Base-by-base conservation (phyloP, 1,140 invertebrate species). In the Varroa destructor region DNA sequence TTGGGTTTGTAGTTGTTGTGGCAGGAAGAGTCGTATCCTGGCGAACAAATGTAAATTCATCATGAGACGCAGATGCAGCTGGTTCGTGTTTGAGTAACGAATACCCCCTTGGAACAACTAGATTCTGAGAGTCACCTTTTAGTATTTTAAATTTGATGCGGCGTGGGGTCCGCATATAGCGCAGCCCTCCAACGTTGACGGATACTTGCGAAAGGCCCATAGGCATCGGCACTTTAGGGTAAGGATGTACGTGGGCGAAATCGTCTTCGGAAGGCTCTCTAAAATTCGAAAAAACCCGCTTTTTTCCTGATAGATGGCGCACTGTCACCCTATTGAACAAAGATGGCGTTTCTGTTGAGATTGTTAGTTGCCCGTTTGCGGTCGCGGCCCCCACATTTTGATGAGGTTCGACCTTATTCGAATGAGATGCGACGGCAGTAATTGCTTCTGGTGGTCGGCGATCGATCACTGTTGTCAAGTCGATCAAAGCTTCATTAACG, bases 31-130 rank as follows among this genome's bases (percentile, higher is more conserved):
- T 67, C 2, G 61, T 67, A 1, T 36, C 40, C 46, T 67, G 12
- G 61, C 61, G 61, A 40, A 67, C 61, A 37, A 67, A 67, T 36
- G 61, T 67, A 8, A 67, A 67, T 37, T 67, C 61, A 43, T 67
- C 61, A 46, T 67, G 61, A 12, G 61, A 67, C 37, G 61, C 61
- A n/a, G 61, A 67, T 36, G 61, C 61, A 2, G 61, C 46, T 5
- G 61, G 61, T 67, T 67, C 61, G 3, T 2, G 12, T 12, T 46
- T 40, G 1, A 67, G 61, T 37, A 67, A 37, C 5, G 14, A 67
- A 37, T 67, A 67, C 46, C 61, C 61, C 46, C 46, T n/a, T 40
- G 61, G 61, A n/a, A 46, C 12, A 2, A 12, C 12, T 14, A 67
- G 14, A 37, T 67, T 67, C 61, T 40, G 40, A 12, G 61, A 43